Base-by-base conservation (phyloP, 2,888 invertebrate genomes). In the Oxycera nigricornis region DNA sequence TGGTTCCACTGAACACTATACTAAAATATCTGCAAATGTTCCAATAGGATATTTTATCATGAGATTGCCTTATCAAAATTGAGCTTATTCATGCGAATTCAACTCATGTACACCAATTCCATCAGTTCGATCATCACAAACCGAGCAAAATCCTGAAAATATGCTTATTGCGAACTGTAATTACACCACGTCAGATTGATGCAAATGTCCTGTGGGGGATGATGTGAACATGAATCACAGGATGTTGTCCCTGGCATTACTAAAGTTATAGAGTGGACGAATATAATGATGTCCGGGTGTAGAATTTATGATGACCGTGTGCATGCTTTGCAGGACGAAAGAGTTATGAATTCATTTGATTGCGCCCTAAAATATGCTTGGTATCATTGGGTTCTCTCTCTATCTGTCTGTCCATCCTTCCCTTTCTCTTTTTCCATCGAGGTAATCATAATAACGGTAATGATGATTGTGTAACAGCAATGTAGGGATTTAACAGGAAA, bases 371-470 rank as follows among this genome's bases (percentile, higher is more conserved):
- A 55, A 24, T 55, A 55, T 55, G 55, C 55, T n/a, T 55, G 55
- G 55, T 55, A 55, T 2, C 24, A 14, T 22, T 39, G 39, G 39
- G 39, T 14, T 14, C 39, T 9, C 7, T 39, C 39, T n/a, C n/a
- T 7, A 39, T 9, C 7, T 14, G 39, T 39, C 39, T 9, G 14
- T 39, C 14, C 39, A 39, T 7, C 7, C 39, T 17, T 55, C 22
- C 55, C 55, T 9, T 3, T 11, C 55, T 55, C 55, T 55, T 22
- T 46, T 55, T 22, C 20, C 24, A 2, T 55, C 55, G 22, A 11
- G 24, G 24, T 55, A 55, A 22, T 55, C 55, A 55, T 55, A 55
- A 55, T 55, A 24, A 55, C 24, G 55, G 24, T 17, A 55, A 55
- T 55, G 55, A 55, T 55, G 55, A 55, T 55, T 55, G 24, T 24